These are phyloP conservation scores for Eilema caniola DNA, from an alignment of 2,888 invertebrate genomes.

Conservation along the genomic window DNA sequence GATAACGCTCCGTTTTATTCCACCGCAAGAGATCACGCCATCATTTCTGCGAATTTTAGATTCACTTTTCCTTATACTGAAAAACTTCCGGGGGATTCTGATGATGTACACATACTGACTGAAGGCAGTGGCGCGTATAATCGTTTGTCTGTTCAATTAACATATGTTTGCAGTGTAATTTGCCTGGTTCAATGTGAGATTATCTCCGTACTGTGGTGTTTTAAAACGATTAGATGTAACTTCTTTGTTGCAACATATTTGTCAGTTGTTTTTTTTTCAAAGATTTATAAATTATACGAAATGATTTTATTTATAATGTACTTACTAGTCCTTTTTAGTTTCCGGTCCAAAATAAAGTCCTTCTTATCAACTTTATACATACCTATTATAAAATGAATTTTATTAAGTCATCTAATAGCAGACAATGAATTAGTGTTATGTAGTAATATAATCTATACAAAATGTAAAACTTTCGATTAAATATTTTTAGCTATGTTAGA, in stretches of 20 bases:
- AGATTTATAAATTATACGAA: no score
- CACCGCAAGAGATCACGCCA: conserved; percentile 18
- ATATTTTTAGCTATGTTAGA: no score
- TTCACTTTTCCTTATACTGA: conserved; percentile 35
- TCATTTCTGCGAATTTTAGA: conserved; percentile 20
- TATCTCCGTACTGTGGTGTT: neutral
- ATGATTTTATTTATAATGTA: no score
- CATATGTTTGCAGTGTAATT: neutral
- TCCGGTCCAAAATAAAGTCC: no score
- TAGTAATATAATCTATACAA: no score
- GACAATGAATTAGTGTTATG: no score
- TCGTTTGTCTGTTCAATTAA: conserved; percentile 10
- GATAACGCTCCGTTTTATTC: conserved; percentile 15
- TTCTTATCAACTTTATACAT: no score
- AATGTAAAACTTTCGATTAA: no score
- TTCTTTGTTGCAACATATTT: neutral
- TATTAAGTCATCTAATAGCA: no score
- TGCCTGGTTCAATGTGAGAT: conserved; percentile 16
- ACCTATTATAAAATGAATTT: no score
- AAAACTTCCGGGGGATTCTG: conserved; percentile 49
- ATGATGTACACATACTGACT: conserved; percentile 24
- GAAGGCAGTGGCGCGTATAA: conserved; percentile 16
- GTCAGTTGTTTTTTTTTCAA: neutral
- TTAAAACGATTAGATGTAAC: neutral
- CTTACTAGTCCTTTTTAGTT: no score